Evolutionary conservation across 2,113 vertebrate species (phyloP).

Genomic region (Anser brachyrhynchus): DNA sequence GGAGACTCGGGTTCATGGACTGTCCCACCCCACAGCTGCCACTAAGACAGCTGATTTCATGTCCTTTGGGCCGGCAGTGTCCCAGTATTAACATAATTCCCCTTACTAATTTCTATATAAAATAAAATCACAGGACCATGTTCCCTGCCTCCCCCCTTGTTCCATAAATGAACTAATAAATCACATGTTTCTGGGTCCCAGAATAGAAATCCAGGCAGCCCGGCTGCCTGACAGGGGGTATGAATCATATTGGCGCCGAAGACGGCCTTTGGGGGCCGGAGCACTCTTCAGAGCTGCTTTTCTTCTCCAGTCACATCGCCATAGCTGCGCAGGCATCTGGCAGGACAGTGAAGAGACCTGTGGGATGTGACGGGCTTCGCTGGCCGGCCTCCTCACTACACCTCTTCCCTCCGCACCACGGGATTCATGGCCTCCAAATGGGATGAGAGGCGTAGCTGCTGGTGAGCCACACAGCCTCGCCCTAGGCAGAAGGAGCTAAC

Average conservation of each 20-base stretch:
- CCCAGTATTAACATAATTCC: neutral
- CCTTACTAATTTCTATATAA: neutral
- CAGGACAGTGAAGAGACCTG: neutral
- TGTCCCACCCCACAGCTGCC: neutral
- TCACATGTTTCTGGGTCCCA: conserved; percentile 16
- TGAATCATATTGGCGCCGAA: conserved; percentile 32
- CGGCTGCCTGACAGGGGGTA: neutral
- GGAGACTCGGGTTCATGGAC: neutral
- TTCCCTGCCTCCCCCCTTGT: conserved; percentile 4
- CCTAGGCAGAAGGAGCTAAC: neutral
- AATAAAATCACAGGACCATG: neutral
- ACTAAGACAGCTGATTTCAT: neutral
- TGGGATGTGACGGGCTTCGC: neutral
- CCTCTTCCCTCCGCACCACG: neutral
- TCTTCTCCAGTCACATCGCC: conserved; percentile 6
- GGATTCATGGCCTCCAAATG: neutral
- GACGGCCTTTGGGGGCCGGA: conserved; percentile 31
- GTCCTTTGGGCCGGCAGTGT: neutral
- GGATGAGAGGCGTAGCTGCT: neutral
- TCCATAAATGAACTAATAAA: conserved; percentile 62
- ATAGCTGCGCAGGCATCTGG: neutral
- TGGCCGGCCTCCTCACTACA: neutral
- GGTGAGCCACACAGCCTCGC: accelerated
- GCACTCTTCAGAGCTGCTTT: conserved; percentile 31
- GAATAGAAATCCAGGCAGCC: conserved; percentile 48